Percentiles rank a stretch among this genome's conserved stretches.
These are phyloP conservation scores for Dendrocopos noguchii DNA, from an alignment of 2,113 vertebrate genomes.

Conservation along the genomic window DNA sequence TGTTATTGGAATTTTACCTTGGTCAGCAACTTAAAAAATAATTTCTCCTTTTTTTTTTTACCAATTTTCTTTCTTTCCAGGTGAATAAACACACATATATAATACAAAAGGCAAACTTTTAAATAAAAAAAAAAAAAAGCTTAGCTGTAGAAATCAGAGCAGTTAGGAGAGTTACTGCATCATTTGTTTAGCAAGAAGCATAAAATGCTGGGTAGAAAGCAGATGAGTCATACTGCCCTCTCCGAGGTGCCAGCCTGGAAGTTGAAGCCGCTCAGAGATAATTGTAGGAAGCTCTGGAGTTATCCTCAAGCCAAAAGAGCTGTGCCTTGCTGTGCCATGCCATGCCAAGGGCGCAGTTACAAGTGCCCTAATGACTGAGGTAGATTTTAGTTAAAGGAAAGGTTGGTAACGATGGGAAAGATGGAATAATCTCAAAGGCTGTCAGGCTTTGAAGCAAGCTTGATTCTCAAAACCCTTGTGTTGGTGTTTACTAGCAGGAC, in stretches of 20 bases:
- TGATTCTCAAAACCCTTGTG: not conserved
- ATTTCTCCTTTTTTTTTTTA: not conserved
- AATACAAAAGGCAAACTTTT: not conserved
- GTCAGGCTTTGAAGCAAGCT: not conserved
- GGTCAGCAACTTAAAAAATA: not conserved
- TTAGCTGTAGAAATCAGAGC: not conserved
- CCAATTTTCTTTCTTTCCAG: not conserved
- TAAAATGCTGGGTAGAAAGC: not conserved
- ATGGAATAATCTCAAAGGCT: not conserved
- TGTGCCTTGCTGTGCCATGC: not conserved
- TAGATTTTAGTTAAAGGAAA: not conserved
- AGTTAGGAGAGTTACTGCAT: not conserved
- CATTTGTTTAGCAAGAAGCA: not conserved
- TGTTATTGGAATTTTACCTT: not conserved
- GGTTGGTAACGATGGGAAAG: not conserved
- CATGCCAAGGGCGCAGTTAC: not conserved
- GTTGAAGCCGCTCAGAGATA: not conserved
- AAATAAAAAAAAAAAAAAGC: not conserved
- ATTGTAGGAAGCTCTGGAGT: not conserved
- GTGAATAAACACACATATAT: not conserved
- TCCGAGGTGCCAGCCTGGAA: not conserved
- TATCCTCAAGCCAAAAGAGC: not conserved
- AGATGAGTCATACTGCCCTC: conserved; percentile 2
- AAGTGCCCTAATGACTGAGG: not conserved
- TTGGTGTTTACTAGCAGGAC: not conserved